phyloP scores from a whole-genome alignment of 2,113 vertebrate species.

The Pseudorasbora parva region DNA sequence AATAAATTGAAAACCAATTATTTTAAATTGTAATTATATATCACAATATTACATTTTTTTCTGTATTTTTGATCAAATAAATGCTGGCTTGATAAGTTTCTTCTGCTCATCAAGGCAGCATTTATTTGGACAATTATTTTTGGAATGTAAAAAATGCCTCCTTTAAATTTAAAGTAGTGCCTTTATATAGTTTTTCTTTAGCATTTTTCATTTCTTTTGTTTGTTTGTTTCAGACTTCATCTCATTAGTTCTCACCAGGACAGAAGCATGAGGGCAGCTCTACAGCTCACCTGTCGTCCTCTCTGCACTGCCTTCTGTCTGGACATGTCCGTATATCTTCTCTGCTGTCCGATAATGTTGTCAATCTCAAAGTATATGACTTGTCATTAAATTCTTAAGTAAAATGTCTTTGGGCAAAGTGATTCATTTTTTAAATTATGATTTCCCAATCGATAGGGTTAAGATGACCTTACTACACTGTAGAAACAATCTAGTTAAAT shows the following conservation, averaged over 20 bases:
- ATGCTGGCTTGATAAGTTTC: too few relatives aligned
- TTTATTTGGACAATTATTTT: too few relatives aligned
- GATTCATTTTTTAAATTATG: neutral
- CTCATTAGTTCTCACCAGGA: neutral
- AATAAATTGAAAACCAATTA: too few relatives aligned
- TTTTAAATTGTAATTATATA: too few relatives aligned
- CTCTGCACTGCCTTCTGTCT: neutral
- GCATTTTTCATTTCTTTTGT: neutral
- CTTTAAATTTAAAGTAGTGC: too few relatives aligned
- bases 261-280: neutral
- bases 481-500: too few relatives aligned
- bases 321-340: neutral
- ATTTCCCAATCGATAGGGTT: neutral
- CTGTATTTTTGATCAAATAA: too few relatives aligned
- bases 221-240: constrained; percentile 24
- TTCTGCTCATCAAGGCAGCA: too few relatives aligned
- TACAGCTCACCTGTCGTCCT: neutral
- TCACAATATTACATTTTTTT: too few relatives aligned
- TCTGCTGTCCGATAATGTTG: neutral
- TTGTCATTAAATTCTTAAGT: constrained; percentile 20
- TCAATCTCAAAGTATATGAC: neutral
- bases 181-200: too few relatives aligned
- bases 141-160: too few relatives aligned
- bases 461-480: neutral
- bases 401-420: neutral